Evolutionary conservation across 1,140 invertebrate species (phyloP).

Genomic region (Drosophila arawakana): DNA sequence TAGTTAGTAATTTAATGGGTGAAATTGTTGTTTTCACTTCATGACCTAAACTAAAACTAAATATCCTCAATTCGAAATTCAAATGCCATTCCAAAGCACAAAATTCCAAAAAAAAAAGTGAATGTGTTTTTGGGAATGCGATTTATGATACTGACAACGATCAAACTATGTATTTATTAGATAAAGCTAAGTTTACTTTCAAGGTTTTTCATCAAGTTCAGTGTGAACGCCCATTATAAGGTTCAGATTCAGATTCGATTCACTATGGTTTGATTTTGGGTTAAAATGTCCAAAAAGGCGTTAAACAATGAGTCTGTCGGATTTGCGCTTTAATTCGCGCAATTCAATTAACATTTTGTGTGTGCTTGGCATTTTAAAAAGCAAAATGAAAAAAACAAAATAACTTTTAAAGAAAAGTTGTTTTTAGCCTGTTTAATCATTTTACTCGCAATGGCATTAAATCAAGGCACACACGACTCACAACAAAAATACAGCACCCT

Average conservation of each 20-base stretch:
- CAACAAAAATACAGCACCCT: conserved; percentile 15
- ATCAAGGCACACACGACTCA: conserved; percentile 20
- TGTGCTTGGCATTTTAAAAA: conserved; percentile 21
- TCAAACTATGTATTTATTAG: conserved; percentile 40
- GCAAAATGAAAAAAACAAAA: conserved; percentile 8
- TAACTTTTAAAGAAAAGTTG: conserved; percentile 37
- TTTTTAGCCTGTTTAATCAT: conserved; percentile 12
- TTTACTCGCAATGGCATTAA: conserved; percentile 24
- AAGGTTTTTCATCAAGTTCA: conserved; percentile 54
- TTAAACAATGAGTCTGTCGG: conserved; percentile 55
- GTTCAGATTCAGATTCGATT: conserved; percentile 2
- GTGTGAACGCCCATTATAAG: conserved; percentile 55
- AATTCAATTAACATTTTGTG: conserved; percentile 44
- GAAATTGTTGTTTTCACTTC: conserved; percentile 63
- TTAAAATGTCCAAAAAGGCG: conserved; percentile 20
- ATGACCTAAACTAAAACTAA: conserved; percentile 25
- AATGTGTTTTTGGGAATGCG: conserved; percentile 21
- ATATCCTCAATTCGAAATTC: neutral
- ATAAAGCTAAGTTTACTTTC: conserved; percentile 62
- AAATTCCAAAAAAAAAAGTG: conserved; percentile 14
- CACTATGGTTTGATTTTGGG: conserved; percentile 14
- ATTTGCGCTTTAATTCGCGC: conserved; percentile 39
- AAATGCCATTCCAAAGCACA: neutral
- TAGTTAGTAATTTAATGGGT: conserved; percentile 54
- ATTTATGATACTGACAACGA: neutral